These are phyloP conservation scores for Artemia franciscana DNA, from an alignment of 1,140 invertebrate species.

Conservation along the genomic window DNA sequence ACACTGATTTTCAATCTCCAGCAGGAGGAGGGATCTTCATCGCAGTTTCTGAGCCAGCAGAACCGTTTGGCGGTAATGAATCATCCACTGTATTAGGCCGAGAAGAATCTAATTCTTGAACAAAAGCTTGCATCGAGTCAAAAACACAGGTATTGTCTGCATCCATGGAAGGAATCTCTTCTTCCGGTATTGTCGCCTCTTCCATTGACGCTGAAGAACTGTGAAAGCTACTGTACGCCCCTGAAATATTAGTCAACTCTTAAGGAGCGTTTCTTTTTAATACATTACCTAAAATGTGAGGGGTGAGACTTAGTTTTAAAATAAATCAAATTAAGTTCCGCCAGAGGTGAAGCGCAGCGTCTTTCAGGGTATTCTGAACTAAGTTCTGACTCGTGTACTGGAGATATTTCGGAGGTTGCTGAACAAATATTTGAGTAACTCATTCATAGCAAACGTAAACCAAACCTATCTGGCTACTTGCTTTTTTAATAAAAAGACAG, in stretches of 20 bases:
- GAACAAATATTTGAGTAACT: too few relatives aligned
- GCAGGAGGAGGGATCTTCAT: too few relatives aligned
- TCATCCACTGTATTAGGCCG: too few relatives aligned
- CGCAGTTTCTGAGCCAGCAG: too few relatives aligned
- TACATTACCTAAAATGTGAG: not conserved
- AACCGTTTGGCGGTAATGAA: too few relatives aligned
- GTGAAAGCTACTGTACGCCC: not conserved
- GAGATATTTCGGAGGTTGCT: too few relatives aligned
- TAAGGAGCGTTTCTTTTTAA: not conserved
- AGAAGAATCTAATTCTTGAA: too few relatives aligned
- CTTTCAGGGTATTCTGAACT: not conserved
- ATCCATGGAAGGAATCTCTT: not conserved
- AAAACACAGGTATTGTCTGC: not conserved
- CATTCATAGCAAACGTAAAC: too few relatives aligned
- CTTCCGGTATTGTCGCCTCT: not conserved
- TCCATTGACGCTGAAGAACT: not conserved
- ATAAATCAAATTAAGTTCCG: not conserved
- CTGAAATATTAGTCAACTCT: not conserved
- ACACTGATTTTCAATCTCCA: too few relatives aligned
- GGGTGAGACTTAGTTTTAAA: not conserved
- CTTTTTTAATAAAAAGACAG: too few relatives aligned
- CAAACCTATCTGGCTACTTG: too few relatives aligned
- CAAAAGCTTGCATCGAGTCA: not conserved
- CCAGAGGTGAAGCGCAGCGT: not conserved
- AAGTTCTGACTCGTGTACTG: too few relatives aligned